Base-by-base conservation (phyloP, 2,888 invertebrate species). In the Arge pagana region DNA sequence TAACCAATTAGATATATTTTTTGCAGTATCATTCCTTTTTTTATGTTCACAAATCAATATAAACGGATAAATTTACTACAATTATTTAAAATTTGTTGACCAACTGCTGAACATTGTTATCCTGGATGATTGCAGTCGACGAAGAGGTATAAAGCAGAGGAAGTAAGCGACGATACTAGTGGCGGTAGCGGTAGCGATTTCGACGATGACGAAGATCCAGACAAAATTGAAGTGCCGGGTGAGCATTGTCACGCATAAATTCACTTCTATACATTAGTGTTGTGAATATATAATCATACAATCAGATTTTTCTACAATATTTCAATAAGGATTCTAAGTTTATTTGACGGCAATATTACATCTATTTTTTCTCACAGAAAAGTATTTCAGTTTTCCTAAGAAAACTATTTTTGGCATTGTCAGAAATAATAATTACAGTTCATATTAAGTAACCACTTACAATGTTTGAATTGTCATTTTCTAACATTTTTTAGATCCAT, bases 211-310 rank as follows among this genome's bases (percentile, higher is more conserved):
- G 92, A 90, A 65, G 93, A 93, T 81, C 93, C 93, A 52, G 93
- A 93, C 77, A 91, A 89, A 79, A 88, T 92, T 78, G 90, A 92
- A 83, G 92, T 93, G 36, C 93, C 93, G 74, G 93, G 92, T 89
- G 77, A 78, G 75, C 69, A 50, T 37, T 2, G 10, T 11, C n/a
- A n/a, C n/a, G n/a, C n/a, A n/a, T n/a, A n/a, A n/a, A n/a, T 18
- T 26, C 48, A 50, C 13, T 52, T 15, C 18, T 8, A 48, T 43
- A 26, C n/a, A 8, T 21, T 41, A 45, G 23, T 36, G n/a, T n/a
- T n/a, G n/a, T n/a, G n/a, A 53, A 6, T 7, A 43, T 13, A 55
- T 43, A 53, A 43, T 33, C 31, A 16, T 30, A 4, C 7, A 26
- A 10, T 1, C 26, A 23, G 4, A 23, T 11, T 48, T 1, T 48